Evolutionary conservation across 2,888 invertebrate species (phyloP).

Genomic region (Dorcus hopei): DNA sequence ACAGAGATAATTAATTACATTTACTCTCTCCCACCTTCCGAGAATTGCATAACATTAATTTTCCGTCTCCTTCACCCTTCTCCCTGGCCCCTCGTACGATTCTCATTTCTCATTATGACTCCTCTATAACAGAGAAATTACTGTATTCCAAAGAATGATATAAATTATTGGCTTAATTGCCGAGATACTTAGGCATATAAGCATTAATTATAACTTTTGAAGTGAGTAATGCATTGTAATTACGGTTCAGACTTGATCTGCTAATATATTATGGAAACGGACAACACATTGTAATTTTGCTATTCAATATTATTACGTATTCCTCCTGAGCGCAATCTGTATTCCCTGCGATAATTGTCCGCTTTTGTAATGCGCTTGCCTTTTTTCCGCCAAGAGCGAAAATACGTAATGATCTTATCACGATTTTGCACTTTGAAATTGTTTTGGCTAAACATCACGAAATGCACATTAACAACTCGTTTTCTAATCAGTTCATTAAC

Average conservation of each 20-base stretch:
- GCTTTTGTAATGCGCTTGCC: background rate
- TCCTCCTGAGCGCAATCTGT: background rate
- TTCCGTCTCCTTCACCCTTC: slow-evolving; percentile 30
- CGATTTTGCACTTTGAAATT: too few species aligned
- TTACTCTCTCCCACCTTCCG: slow-evolving; percentile 57
- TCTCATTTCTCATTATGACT: slow-evolving; percentile 51
- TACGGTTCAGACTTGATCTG: slow-evolving; percentile 30
- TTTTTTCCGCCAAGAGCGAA: too few species aligned
- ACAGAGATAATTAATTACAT: slow-evolving; percentile 63
- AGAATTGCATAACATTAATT: slow-evolving; percentile 55
- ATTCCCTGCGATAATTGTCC: slow-evolving; percentile 1
- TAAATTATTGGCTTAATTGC: slow-evolving; percentile 46
- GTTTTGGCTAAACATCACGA: too few species aligned
- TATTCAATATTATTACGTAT: background rate
- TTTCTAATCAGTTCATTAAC: too few species aligned
- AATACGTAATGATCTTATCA: too few species aligned
- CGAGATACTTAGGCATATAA: slow-evolving; percentile 40
- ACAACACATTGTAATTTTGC: background rate
- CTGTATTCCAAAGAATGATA: slow-evolving; percentile 42
- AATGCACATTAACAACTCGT: too few species aligned
- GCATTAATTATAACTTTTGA: slow-evolving; percentile 41
- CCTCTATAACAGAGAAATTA: slow-evolving; percentile 40
- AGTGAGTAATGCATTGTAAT: slow-evolving; percentile 37
- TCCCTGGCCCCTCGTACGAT: slow-evolving; percentile 39
- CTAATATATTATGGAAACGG: slow-evolving; percentile 28